Conservation (phyloP, 1,140 invertebrate genomes). For the Calliphora vicina region DNA sequence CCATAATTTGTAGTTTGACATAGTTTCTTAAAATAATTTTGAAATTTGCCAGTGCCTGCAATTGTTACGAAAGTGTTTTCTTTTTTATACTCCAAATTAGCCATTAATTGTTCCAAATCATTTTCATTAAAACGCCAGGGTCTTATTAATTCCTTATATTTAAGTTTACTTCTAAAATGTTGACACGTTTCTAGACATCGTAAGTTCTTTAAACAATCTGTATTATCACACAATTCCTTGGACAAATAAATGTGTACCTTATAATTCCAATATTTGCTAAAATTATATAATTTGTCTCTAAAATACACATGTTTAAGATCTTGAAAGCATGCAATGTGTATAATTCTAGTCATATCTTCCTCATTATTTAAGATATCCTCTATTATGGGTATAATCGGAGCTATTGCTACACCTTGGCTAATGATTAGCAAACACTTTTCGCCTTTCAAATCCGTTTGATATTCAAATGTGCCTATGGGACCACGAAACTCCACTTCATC, state of each 20-base stretch:
- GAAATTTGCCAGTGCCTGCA: conserved; percentile 16
- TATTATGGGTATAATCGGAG: conserved; percentile 52
- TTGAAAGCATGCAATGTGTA: conserved; percentile 50
- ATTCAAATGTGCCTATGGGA: conserved; percentile 51
- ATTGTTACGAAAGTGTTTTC: neutral
- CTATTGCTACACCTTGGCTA: conserved; percentile 57
- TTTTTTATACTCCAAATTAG: neutral
- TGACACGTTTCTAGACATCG: conserved; percentile 37
- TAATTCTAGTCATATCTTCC: conserved; percentile 53
- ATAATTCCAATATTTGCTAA: conserved; percentile 57
- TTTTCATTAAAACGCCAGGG: conserved; percentile 39
- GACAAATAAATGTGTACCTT: conserved; percentile 48
- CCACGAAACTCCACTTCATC: conserved; percentile 56
- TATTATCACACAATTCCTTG: conserved; percentile 18
- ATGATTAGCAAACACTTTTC: conserved; percentile 48
- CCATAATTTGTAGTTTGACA: neutral
- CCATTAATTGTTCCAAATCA: neutral
- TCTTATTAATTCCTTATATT: conserved; percentile 47
- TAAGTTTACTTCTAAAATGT: conserved; percentile 39
- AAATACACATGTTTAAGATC: conserved; percentile 53
- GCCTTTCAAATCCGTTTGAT: neutral
- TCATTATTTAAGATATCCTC: conserved; percentile 53
- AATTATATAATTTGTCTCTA: conserved; percentile 49
- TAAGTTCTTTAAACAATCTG: neutral
- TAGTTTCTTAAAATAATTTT: neutral